Evolutionary conservation across 2,888 invertebrate species (phyloP), one percentile per base, ranked within the genome.

Genomic region (Drosophila parthenogenetica): DNA sequence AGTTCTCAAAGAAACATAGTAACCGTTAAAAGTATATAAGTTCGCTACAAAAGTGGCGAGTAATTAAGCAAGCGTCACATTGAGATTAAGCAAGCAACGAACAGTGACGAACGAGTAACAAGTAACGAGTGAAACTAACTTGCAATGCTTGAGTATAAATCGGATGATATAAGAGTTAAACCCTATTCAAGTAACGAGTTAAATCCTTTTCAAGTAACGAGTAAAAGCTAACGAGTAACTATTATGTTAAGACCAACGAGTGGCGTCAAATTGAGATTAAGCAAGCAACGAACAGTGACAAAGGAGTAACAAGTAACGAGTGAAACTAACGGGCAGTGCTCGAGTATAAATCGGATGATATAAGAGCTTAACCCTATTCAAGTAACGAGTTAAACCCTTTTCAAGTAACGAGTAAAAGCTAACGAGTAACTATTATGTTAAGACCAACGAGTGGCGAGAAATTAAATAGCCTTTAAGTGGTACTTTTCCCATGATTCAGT

Each of bases 381-480:
- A 7, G 5, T 7, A 39, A 14, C 49, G 49, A 49, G 32, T 49
- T 13, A 10, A 32, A 50, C n/a, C n/a, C n/a, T n/a, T n/a, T n/a
- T 14, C 39, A 14, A 7, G 5, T 7, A 39, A 14, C 49, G 49
- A 49, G 32, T 49, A 17, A 10, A 32, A 50, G 17, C 16, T 4
- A 48, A 5, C 11, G 11, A 48, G 14, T 10, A 32, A 16, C 29
- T 29, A 14, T 11, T 11, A 29, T 16, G 5, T 16, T 37, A 53
- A 53, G 25, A 25, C 2, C 22, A 16, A 40, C 3, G 16, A 40
- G 40, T 25, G 25, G 16, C 46, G 37, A 57, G 45, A 37, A 35
- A 57, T 57, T 57, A 46, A 22, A 14, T 46, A 14, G 35, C 32
- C 35, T 57, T 46, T 4, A 55, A 54, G 54, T 43, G 54, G 17